phyloP scores from a whole-genome alignment of 1,140 invertebrate genomes.

The Sipha flava region DNA sequence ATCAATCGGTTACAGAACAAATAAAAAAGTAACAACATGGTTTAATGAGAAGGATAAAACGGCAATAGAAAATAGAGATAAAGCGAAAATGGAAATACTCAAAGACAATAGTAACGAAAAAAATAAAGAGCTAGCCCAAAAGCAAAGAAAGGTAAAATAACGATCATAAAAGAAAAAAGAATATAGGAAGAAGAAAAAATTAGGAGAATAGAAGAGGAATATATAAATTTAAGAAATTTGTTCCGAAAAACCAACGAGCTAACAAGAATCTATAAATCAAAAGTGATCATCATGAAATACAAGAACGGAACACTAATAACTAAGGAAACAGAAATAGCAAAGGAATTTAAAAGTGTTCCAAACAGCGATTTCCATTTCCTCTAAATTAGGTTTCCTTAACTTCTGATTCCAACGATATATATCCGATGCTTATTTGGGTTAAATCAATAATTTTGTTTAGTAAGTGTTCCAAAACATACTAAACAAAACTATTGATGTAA shows the following conservation, averaged over 20 bases:
- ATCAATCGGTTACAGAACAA: neutral
- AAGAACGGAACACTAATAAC: neutral
- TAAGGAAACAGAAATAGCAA: neutral
- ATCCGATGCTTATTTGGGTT: too few species aligned
- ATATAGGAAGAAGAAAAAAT: constrained; percentile 9
- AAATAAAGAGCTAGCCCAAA: neutral
- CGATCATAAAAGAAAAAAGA: constrained; percentile 12
- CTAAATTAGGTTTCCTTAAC: neutral
- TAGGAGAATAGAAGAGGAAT: constrained; percentile 20
- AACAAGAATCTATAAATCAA: neutral
- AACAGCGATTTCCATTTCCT: constrained; percentile 41
- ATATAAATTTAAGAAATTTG: neutral
- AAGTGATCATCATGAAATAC: neutral
- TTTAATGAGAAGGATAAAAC: constrained; percentile 34
- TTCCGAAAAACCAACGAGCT: neutral
- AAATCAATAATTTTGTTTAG: too few species aligned
- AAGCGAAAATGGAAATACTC: neutral
- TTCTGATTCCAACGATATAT: too few species aligned
- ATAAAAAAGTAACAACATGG: constrained; percentile 29
- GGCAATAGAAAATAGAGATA: constrained; percentile 23
- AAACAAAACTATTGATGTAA: too few species aligned
- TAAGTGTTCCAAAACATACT: too few species aligned
- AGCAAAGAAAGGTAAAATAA: neutral
- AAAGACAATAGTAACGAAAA: neutral
- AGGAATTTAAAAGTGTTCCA: neutral